These are phyloP conservation scores for Galeruca laticollis DNA, from an alignment of 2,888 invertebrate species.

Conservation along the genomic window DNA sequence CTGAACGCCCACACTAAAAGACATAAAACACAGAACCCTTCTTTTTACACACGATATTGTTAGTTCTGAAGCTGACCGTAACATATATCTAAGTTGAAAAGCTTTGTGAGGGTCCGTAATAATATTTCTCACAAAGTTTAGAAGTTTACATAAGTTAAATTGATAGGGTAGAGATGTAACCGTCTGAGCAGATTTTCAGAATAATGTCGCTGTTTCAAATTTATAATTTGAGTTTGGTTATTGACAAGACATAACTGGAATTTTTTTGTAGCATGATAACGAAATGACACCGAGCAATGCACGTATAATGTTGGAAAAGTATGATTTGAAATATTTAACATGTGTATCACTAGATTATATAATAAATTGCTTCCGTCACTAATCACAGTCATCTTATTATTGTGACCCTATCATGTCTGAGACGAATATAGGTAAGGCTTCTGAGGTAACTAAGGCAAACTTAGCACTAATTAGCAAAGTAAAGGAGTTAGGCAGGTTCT, in stretches of 20 bases:
- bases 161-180: slow-evolving; percentile 43
- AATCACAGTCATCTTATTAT: no score
- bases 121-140: slow-evolving; percentile 53
- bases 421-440: no score
- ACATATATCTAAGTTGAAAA: slow-evolving; percentile 55
- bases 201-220: slow-evolving; percentile 34
- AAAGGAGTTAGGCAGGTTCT: no score
- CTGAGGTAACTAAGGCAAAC: no score
- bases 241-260: neutral
- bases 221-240: slow-evolving; percentile 10
- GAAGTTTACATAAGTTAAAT: slow-evolving; percentile 53
- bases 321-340: neutral
- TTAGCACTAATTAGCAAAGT: no score
- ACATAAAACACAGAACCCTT: slow-evolving; percentile 53
- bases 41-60: slow-evolving; percentile 47
- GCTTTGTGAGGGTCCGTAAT: slow-evolving; percentile 50
- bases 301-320: no score
- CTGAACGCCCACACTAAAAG: slow-evolving; percentile 49
- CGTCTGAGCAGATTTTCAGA: slow-evolving; percentile 31
- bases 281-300: neutral
- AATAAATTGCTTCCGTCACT: no score
- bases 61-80: slow-evolving; percentile 56
- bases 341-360: no score
- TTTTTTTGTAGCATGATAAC: neutral
- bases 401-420: no score